These are phyloP conservation scores for Huso huso DNA, from an alignment of 2,797 vertebrate genomes.

Conservation along the genomic window DNA sequence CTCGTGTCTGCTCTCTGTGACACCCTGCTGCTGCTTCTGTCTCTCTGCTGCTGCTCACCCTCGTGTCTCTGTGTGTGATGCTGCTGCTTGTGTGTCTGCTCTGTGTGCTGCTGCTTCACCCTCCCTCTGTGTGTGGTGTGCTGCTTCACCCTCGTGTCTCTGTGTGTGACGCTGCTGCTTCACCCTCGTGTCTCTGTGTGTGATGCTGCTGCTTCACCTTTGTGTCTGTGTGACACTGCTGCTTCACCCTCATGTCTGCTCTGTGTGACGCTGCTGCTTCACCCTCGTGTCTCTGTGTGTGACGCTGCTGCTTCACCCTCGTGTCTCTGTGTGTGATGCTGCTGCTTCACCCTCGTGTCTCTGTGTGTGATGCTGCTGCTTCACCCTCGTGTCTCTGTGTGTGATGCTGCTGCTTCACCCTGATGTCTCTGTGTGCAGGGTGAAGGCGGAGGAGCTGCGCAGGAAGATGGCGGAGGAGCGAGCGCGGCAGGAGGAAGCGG, in stretches of 20 bases:
- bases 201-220: too few species aligned
- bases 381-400: not conserved
- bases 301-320: constrained; percentile 19
- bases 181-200: too few species aligned
- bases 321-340: not conserved
- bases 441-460: constrained; percentile 64
- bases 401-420: not conserved
- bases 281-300: not conserved
- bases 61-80: not conserved
- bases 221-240: not conserved
- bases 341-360: constrained; percentile 20
- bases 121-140: too few species aligned
- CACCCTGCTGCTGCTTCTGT: too few species aligned
- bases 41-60: not conserved
- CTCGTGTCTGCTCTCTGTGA: too few species aligned
- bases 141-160: too few species aligned
- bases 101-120: too few species aligned
- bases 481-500: constrained; percentile 56
- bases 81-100: too few species aligned
- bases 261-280: not conserved
- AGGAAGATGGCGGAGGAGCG: constrained; percentile 71
- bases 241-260: not conserved
- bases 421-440: constrained; percentile 37
- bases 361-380: too few species aligned
- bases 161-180: too few species aligned